A percentile compares a stretch with the other conserved stretches of the same genome.
Conservation (phyloP, 2,113 vertebrate species). For the Misgurnus mizolepis region DNA sequence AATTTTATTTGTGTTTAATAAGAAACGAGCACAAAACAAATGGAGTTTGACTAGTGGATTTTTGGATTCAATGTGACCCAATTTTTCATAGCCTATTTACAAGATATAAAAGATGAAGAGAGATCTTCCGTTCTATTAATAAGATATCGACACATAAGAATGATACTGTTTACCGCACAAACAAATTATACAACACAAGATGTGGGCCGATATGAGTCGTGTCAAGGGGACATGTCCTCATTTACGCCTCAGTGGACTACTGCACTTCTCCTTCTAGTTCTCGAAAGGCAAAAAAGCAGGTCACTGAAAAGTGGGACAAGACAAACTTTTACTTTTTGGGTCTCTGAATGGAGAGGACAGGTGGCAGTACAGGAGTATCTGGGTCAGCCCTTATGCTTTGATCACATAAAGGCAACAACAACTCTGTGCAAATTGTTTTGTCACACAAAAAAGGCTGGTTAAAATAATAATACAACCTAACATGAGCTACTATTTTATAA, state of each 20-base stretch:
- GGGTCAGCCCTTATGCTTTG: constrained; percentile 44
- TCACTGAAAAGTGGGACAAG: constrained; percentile 68
- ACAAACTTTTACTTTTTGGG: constrained; percentile 52
- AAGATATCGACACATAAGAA: background rate
- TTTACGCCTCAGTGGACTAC: constrained; percentile 37
- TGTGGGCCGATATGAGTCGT: background rate
- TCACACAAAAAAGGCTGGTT: no score
- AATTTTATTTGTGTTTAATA: no score
- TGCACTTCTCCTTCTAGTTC: constrained; percentile 35
- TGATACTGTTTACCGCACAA: background rate
- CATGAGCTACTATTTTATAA: no score
- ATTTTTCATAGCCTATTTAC: background rate
- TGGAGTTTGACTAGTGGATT: no score
- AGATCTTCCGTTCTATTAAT: background rate
- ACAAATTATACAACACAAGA: background rate
- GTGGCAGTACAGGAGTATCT: constrained; percentile 54
- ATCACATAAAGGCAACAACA: constrained; percentile 1
- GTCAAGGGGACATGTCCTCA: constrained; percentile 23
- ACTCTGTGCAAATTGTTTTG: background rate
- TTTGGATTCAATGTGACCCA: background rate
- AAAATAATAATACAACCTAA: no score
- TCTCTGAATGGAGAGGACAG: constrained; percentile 37
- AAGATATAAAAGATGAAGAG: no score
- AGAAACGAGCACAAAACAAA: no score
- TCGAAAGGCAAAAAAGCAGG: constrained; percentile 67